These are phyloP conservation scores for Acrocephalus kingi DNA, from an alignment of 2,113 vertebrate species.

Conservation along the genomic window DNA sequence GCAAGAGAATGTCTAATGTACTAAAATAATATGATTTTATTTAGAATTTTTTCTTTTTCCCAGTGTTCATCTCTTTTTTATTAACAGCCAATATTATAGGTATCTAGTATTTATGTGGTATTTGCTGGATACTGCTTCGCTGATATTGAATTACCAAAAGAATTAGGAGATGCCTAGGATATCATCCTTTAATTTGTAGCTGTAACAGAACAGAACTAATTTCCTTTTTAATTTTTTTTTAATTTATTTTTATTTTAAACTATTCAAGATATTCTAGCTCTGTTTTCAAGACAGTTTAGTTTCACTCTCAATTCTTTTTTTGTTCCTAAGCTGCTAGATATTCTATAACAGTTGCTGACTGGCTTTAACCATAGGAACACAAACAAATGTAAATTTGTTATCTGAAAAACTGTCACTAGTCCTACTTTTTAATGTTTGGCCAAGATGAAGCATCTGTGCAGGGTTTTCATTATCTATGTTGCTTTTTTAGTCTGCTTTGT, in stretches of 20 bases:
- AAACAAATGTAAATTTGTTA: background rate
- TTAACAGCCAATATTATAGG: background rate
- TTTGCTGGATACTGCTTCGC: background rate
- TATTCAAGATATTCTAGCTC: background rate
- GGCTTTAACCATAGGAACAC: background rate
- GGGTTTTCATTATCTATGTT: fast-evolving
- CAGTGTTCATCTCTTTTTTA: background rate
- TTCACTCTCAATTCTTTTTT: background rate
- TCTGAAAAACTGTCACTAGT: background rate
- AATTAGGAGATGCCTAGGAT: background rate
- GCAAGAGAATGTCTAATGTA: background rate
- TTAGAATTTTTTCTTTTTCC: background rate
- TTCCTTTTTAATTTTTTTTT: background rate
- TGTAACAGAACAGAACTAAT: background rate
- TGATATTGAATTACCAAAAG: background rate
- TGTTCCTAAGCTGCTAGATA: background rate
- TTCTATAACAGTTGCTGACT: background rate
- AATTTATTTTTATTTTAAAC: background rate
- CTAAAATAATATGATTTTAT: background rate
- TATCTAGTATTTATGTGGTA: background rate
- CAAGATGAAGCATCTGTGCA: background rate
- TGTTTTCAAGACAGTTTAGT: background rate
- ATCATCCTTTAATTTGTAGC: background rate
- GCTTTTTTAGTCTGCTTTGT: background rate
- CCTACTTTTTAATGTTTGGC: background rate